Conservation (phyloP, 2,113 vertebrate genomes). For the Porphyrio hochstetteri region DNA sequence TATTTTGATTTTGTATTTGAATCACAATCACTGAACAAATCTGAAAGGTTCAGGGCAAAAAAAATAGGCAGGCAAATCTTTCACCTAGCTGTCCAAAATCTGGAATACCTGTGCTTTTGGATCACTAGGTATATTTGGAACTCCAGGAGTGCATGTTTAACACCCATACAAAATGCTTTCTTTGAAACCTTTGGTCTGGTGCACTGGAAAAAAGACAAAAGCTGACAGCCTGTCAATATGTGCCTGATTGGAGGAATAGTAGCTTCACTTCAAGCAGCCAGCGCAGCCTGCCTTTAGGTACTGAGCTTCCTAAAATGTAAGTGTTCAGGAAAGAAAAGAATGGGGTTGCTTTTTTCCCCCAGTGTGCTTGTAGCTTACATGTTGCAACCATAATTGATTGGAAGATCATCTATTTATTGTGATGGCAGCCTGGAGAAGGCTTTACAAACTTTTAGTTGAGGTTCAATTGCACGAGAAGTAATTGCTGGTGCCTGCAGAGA, state of each 20-base stretch:
- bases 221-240: not conserved
- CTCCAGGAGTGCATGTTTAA: not conserved
- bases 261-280: not conserved
- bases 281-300: not conserved
- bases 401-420: not conserved
- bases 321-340: not conserved
- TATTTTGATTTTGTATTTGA: constrained; percentile 1
- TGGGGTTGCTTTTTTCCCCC: not conserved
- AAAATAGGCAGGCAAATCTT: not conserved
- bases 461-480: not conserved
- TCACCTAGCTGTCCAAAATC: not conserved
- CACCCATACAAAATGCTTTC: not conserved
- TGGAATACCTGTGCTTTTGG: not conserved
- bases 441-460: not conserved
- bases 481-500: not conserved
- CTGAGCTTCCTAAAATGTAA: not conserved
- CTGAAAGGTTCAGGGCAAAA: not conserved
- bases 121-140: not conserved
- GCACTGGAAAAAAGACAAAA: not conserved
- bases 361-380: not conserved
- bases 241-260: not conserved
- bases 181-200: not conserved
- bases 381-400: not conserved
- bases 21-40: not conserved
- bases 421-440: not conserved